These are phyloP conservation scores for Characodon lateralis DNA, from an alignment of 2,797 vertebrate species.

Conservation along the genomic window DNA sequence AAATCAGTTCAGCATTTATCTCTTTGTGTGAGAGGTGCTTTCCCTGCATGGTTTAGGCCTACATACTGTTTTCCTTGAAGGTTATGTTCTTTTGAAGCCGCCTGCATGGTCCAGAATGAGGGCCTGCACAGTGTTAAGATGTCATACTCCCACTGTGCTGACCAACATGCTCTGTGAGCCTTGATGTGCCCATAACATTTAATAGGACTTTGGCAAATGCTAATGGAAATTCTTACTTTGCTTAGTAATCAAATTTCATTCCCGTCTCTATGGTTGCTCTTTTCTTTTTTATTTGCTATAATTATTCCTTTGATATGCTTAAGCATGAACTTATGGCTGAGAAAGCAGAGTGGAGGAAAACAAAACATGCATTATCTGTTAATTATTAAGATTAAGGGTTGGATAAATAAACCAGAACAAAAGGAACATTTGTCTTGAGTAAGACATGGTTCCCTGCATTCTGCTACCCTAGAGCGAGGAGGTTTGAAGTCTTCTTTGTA, in stretches of 20 bases:
- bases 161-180: slow-evolving; percentile 77
- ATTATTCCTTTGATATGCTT: slow-evolving; percentile 72
- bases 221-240: slow-evolving; percentile 84
- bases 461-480: slow-evolving; percentile 58
- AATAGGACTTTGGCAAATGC: slow-evolving; percentile 83
- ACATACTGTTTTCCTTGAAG: slow-evolving; percentile 68
- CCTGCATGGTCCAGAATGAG: slow-evolving; percentile 75
- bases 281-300: slow-evolving; percentile 56
- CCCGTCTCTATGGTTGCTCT: slow-evolving; percentile 54
- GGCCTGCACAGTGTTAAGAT: slow-evolving; percentile 85
- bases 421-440: slow-evolving; percentile 77
- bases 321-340: slow-evolving; percentile 51
- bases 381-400: slow-evolving; percentile 76
- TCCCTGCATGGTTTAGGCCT: slow-evolving; percentile 57
- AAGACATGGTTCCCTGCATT: slow-evolving; percentile 55
- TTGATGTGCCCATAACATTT: slow-evolving; percentile 86
- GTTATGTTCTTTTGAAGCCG: slow-evolving; percentile 81
- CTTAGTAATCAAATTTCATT: slow-evolving; percentile 74
- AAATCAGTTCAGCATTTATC: slow-evolving; percentile 55
- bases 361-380: slow-evolving; percentile 69
- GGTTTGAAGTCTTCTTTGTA: slow-evolving; percentile 58
- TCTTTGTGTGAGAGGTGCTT: slow-evolving; percentile 53
- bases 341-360: slow-evolving; percentile 30
- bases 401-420: slow-evolving; percentile 72
- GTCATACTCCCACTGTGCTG: slow-evolving; percentile 83